Evolutionary conservation across 2,888 invertebrate genomes (phyloP).

Genomic region (Trachelus stipa): DNA sequence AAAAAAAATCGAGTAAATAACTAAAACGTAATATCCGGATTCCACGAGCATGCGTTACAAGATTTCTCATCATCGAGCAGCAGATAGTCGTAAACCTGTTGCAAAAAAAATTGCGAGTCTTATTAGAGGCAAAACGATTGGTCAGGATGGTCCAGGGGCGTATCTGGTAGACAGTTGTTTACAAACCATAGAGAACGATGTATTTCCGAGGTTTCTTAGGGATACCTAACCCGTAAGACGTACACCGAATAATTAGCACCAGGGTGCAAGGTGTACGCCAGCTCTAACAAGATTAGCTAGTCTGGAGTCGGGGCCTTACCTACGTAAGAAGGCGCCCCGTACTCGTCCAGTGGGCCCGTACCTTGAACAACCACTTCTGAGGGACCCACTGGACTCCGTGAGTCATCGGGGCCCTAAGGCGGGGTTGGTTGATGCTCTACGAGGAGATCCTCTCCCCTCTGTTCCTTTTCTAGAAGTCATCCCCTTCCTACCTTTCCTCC

Average conservation of each 20-base stretch:
- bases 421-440: not conserved
- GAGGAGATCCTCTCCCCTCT: not conserved
- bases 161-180: not conserved
- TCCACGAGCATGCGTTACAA: not conserved
- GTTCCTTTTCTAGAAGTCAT: constrained; percentile 38
- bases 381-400: not conserved
- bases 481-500: constrained; percentile 40
- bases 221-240: constrained; percentile 10
- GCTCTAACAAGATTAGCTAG: constrained; percentile 59
- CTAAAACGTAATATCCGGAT: not conserved
- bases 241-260: constrained; percentile 48
- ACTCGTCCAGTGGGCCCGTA: constrained; percentile 21
- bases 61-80: not conserved
- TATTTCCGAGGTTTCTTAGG: not conserved
- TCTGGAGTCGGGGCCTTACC: constrained; percentile 27
- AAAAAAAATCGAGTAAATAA: not conserved
- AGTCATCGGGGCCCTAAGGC: not conserved
- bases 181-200: not conserved
- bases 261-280: constrained; percentile 45
- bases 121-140: not conserved
- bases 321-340: constrained; percentile 13
- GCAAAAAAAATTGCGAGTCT: not conserved
- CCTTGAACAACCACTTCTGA: not conserved
- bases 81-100: not conserved
- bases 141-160: not conserved